phyloP scores from a whole-genome alignment of 2,797 vertebrate genomes.

The Oryzias sinensis region DNA sequence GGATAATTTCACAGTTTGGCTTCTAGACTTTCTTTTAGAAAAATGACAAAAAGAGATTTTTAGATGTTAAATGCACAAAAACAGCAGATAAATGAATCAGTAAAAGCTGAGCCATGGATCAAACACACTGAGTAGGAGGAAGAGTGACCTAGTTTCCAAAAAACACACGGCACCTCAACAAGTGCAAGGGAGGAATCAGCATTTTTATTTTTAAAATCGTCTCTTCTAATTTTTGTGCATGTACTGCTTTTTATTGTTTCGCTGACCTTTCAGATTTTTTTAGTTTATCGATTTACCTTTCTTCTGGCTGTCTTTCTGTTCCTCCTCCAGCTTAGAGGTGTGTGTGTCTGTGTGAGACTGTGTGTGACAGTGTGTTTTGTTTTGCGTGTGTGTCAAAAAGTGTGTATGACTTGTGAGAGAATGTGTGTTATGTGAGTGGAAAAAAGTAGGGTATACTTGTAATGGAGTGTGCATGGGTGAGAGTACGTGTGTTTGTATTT shows the following conservation, averaged over 20 bases:
- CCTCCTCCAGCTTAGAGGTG: slow-evolving; percentile 45
- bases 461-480: too few species aligned
- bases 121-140: slow-evolving; percentile 71
- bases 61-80: slow-evolving; percentile 51
- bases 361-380: slow-evolving; percentile 49
- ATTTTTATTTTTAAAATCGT: slow-evolving; percentile 48
- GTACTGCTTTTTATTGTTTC: slow-evolving; percentile 32
- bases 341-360: slow-evolving; percentile 33
- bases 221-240: slow-evolving; percentile 38
- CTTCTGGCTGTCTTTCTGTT: slow-evolving; percentile 41
- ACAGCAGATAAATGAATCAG: slow-evolving; percentile 18
- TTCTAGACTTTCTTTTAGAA: slow-evolving; percentile 9
- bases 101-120: slow-evolving; percentile 44
- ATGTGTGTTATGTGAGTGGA: too few species aligned
- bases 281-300: slow-evolving; percentile 21
- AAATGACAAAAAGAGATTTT: slow-evolving; percentile 24
- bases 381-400: too few species aligned
- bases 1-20: slow-evolving; percentile 42
- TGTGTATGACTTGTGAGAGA: too few species aligned
- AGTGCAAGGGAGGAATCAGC: slow-evolving; percentile 52
- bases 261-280: slow-evolving; percentile 35
- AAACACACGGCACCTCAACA: slow-evolving; percentile 65
- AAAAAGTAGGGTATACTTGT: too few species aligned
- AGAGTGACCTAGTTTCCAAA: slow-evolving; percentile 78
- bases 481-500: too few species aligned